Evolutionary conservation across 1,140 invertebrate genomes (phyloP), one percentile per base, ranked within the genome.

Genomic region (Drosophila grimshawi): DNA sequence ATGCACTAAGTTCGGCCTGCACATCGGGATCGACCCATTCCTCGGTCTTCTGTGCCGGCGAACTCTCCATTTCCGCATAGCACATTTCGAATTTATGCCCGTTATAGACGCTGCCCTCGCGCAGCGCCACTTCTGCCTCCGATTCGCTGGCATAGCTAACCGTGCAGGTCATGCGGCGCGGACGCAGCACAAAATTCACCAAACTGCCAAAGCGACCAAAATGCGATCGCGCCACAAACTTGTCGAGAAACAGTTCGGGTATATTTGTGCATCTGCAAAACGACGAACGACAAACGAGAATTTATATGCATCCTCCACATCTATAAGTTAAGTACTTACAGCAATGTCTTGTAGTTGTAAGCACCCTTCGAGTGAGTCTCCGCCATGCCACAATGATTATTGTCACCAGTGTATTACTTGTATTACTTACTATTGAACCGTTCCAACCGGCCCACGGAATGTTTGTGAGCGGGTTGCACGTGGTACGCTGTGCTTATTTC

Each of bases 191-290:
- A 46, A 96, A 94, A 68, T 94, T 94, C 2, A 93, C 91, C 10
- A 95, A 93, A 41, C 91, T 93, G 0, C 96, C 96, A 90, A 94
- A 96, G 63, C 94, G 94, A 5, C 93, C 92, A 64, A 96, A 96
- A 80, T 96, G 94, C 56, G 94, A 93, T 67, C 95, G 95, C 2
- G 95, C 95, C 51, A 93, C 86, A 57, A 91, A 86, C 78, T 94
- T 93, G 74, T 95, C 91, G n/a, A 96, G 94, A 45, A 96, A 93
- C 3, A 93, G 79, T 62, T 95, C 94, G 2, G 95, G 95, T 32
- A 96, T 95, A 78, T 95, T 93, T 6, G 93, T 92, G 76, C 95
- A 96, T 52, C 94, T 95, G 74, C 6, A 69, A 61, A 53, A 1
- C n/a, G 19, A 19, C 19, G 19, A 19, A 19, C 19, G 19, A 19